Evolutionary conservation across 2,797 vertebrate species (phyloP), one percentile per base, ranked within the genome.

Genomic region (Myripristis jacobus): DNA sequence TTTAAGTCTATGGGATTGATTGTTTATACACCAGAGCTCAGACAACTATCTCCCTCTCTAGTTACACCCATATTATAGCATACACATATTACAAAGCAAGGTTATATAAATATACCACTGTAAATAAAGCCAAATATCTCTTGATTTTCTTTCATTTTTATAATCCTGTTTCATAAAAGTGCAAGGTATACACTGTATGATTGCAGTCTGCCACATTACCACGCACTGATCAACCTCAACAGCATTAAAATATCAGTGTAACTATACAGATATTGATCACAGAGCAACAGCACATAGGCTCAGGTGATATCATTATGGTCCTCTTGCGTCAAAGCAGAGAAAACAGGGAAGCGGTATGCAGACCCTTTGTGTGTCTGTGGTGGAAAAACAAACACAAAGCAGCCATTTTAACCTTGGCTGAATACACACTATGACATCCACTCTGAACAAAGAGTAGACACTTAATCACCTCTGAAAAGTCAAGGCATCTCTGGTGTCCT

Each of bases 351-450:
- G 27, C 50, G 27, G 57, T 31, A 54, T 6, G 21, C 4, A 0
- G 80, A 11, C 27, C 29, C 29, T 31, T 31, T 68, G 72, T 87
- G 87, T 85, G 82, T 68, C 74, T 81, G 74, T 24, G 44, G 73
- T 75, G 90, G 93, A 92, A 93, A 90, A 92, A 92, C 89, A 93
- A 93, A 93, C 89, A 93, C 36, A 64, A 79, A 83, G 67, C 69
- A 66, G 62, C 59, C 73, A 67, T 87, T 88, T 82, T 77, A 87
- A 88, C 69, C 82, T 36, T 31, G 81, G 73, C 72, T 74, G 73
- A 88, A 73, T 68, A 82, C 79, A 82, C 81, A 79, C 73, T 25
- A 59, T 73, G 81, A 84, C 81, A 83, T 83, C 74, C 65, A 75
- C 71, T 74, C 68, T 59, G 80, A 66, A 38, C 74, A 79, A 64